These are phyloP conservation scores for Mallotus villosus DNA, from an alignment of 2,797 vertebrate species.

Conservation along the genomic window DNA sequence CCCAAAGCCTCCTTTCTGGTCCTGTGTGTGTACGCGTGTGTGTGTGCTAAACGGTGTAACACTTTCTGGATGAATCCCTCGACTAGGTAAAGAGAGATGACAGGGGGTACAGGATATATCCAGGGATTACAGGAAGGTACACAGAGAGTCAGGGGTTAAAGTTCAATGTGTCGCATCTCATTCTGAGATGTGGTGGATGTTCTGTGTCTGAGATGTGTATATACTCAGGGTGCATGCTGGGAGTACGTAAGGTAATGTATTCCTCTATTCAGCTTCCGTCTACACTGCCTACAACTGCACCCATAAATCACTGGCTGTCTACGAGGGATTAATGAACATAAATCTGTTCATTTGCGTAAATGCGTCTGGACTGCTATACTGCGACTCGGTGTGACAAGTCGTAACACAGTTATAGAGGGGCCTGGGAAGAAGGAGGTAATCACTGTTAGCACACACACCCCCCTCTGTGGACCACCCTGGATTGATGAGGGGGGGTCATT, in stretches of 20 bases:
- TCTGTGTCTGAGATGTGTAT: background rate
- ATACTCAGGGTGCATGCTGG: background rate
- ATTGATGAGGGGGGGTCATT: conserved; percentile 37
- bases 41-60: no score
- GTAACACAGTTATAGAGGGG: background rate
- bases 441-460: conserved; percentile 18
- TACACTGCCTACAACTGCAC: conserved; percentile 7
- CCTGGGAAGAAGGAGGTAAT: conserved; percentile 35
- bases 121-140: no score
- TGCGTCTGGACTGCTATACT: background rate
- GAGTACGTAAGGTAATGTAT: conserved; percentile 27
- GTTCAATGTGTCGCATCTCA: background rate
- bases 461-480: conserved; percentile 23
- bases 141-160: background rate
- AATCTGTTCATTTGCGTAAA: background rate
- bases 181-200: background rate
- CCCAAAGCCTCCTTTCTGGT: conserved; percentile 3
- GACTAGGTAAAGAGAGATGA: no score
- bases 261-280: background rate
- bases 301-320: conserved; percentile 23
- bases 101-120: no score
- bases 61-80: no score
- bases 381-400: background rate
- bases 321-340: conserved; percentile 11
- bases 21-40: background rate